Conservation (phyloP, 1,140 invertebrate genomes). For the Nilaparvata lugens region DNA sequence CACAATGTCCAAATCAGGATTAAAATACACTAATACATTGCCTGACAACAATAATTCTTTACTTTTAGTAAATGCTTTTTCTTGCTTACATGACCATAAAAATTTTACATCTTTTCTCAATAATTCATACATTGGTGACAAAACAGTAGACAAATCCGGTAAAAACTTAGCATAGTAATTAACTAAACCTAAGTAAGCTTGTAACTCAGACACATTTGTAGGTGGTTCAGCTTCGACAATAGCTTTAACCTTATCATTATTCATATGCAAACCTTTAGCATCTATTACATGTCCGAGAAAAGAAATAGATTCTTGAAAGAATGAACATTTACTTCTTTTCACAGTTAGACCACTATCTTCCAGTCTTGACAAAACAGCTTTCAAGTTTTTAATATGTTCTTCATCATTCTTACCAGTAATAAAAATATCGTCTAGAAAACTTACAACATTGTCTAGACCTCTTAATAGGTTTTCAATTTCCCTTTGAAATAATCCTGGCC, state of each 20-base stretch:
- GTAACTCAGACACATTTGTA: neutral
- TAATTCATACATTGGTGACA: conserved; percentile 21
- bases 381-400: neutral
- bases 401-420: neutral
- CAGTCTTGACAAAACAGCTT: neutral
- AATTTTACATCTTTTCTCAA: neutral
- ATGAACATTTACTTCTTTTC: neutral
- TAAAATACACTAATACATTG: conserved; percentile 28
- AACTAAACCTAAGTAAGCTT: conserved; percentile 3
- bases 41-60: conserved; percentile 24
- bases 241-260: neutral
- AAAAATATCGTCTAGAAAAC: conserved; percentile 4
- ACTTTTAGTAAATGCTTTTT: conserved; percentile 35
- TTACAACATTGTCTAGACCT: neutral
- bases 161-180: conserved; percentile 7
- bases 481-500: too few species aligned
- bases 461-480: too few species aligned
- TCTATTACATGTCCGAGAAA: neutral
- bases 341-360: neutral
- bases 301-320: neutral
- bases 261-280: neutral
- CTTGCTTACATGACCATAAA: neutral
- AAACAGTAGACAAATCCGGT: conserved; percentile 13
- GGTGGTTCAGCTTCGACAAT: neutral
- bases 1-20: conserved; percentile 31